Evolutionary conservation across 2,113 vertebrate genomes (phyloP).

Genomic region (Lepidiolamprologus cunningtoni): DNA sequence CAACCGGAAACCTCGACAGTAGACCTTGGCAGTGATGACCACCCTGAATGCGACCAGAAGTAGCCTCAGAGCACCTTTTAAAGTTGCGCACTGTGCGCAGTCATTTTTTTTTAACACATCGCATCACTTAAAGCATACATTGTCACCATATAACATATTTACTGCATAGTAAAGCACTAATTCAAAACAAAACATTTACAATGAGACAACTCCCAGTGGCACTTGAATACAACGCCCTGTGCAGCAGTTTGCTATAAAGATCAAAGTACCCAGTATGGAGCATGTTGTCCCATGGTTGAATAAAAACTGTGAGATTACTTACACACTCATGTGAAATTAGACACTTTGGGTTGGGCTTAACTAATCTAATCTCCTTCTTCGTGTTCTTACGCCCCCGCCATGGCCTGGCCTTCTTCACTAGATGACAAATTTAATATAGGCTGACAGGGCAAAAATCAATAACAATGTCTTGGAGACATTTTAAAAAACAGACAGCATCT

Average conservation of each 20-base stretch:
- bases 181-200: neutral
- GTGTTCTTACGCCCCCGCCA: neutral
- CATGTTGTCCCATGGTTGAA: neutral
- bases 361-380: neutral
- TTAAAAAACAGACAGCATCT: neutral
- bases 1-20: neutral
- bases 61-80: neutral
- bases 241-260: neutral
- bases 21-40: neutral
- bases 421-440: slow-evolving; percentile 13
- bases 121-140: neutral
- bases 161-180: neutral
- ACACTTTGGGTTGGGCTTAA: neutral
- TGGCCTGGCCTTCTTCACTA: slow-evolving; percentile 9
- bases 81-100: neutral
- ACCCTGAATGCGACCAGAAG: neutral
- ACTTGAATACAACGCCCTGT: slow-evolving; percentile 9
- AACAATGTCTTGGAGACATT: neutral
- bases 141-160: neutral
- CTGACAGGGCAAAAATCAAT: slow-evolving; percentile 49
- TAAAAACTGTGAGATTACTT: neutral
- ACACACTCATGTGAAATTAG: neutral
- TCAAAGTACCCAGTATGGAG: neutral
- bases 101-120: neutral
- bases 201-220: neutral